These are phyloP conservation scores for Drosophila colorata DNA, from an alignment of 2,888 invertebrate genomes.

Conservation along the genomic window DNA sequence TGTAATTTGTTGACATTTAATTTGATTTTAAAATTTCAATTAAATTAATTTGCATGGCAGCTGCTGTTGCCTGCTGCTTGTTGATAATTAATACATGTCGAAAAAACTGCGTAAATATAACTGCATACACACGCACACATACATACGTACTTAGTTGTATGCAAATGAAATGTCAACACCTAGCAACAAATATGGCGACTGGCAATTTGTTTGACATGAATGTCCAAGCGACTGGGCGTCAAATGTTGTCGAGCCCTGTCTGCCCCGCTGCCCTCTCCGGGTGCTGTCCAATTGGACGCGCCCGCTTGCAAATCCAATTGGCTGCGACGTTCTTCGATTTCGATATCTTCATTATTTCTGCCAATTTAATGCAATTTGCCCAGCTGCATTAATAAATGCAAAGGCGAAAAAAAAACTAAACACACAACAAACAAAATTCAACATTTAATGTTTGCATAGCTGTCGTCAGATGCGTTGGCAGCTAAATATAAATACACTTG, in stretches of 20 bases:
- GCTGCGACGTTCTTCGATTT: slow-evolving; percentile 54
- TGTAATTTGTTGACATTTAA: slow-evolving; percentile 79
- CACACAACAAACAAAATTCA: slow-evolving; percentile 24
- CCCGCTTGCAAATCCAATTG: slow-evolving; percentile 62
- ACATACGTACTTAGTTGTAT: slow-evolving; percentile 25
- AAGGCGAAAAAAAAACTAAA: slow-evolving; percentile 32
- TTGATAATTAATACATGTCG: slow-evolving; percentile 74
- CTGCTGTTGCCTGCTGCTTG: slow-evolving; percentile 59
- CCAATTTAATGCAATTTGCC: slow-evolving; percentile 56
- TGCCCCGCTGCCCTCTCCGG: background rate
- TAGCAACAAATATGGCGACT: slow-evolving; percentile 63
- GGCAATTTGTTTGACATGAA: slow-evolving; percentile 65
- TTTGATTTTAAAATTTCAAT: slow-evolving; percentile 76
- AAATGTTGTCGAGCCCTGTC: slow-evolving; percentile 31
- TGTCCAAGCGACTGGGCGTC: slow-evolving; percentile 67
- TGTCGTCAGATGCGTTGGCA: slow-evolving; percentile 59
- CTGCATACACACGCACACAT: background rate
- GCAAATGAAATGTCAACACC: slow-evolving; percentile 75
- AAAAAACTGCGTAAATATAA: slow-evolving; percentile 46
- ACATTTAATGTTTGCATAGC: slow-evolving; percentile 42
- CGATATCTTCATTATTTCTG: slow-evolving; percentile 37
- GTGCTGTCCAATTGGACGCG: slow-evolving; percentile 44
- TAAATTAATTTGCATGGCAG: slow-evolving; percentile 75
- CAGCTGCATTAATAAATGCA: slow-evolving; percentile 45
- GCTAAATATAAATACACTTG: slow-evolving; percentile 59